Evolutionary conservation across 1,140 invertebrate species (phyloP), one percentile per base, ranked within the genome.

Genomic region (Orchestia grillus): DNA sequence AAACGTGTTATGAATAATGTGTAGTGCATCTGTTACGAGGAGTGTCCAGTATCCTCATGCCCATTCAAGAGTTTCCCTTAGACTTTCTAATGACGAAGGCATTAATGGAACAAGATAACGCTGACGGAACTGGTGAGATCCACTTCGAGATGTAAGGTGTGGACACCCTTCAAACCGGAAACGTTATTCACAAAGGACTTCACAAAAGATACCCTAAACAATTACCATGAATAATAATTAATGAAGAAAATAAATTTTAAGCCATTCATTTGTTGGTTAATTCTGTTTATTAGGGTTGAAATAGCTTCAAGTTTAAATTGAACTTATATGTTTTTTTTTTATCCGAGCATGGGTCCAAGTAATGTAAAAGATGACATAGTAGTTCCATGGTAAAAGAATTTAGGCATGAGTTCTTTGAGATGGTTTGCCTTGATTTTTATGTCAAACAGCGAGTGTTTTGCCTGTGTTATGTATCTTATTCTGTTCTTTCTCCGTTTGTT

Each of bases 1-100:
- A 42, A 91, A 91, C 88, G 88, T 91, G 88, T 91, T 91, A 91
- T 91, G 88, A 91, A 91, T 91, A 91, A 91, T 91, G 88, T 91
- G 88, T 91, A 42, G 88, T 43, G 88, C 88, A 42, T 91, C 88
- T 44, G 19, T 88, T 91, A 91, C 88, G 88, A 91, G 88, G 88
- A 42, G 88, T 91, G 88, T 42, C 88, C 44, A 42, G 11, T 11
- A 41, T 91, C 88, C 44, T 91, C 44, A 91, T 44, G 88, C 44
- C 62, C 62, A 91, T 91, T 91, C 88, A 42, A 41, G 88, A 91
- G 44, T 91, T 91, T 28, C 44, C 28, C 88, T 42, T 42, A 42
- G 88, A 91, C 88, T 91, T 91, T 91, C 88, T 91, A 91, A 91
- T 91, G 88, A 43, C 44, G 19, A 28, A 42, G 88, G 15, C 88